Evolutionary conservation across 2,113 vertebrate species (phyloP), one percentile per base, ranked within the genome.

Genomic region (Bolborhynchus lineola): DNA sequence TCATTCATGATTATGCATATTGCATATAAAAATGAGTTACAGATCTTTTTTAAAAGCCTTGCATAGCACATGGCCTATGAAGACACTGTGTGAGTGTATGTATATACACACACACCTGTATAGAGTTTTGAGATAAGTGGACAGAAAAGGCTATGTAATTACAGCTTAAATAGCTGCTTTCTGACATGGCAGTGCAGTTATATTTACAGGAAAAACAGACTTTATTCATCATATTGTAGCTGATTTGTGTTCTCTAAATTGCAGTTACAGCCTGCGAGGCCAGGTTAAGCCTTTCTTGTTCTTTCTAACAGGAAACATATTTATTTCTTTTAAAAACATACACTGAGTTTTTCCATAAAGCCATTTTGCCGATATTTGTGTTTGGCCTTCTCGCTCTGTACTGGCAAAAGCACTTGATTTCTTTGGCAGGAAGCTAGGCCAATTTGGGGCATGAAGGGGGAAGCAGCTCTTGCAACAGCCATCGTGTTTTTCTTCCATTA

Each of bases 311-410:
- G 57, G 77, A 95, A 95, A 72, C 13, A 12, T 17, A 31, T 4
- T 88, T 4, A 81, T 79, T 91, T 88, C 9, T 90, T 68, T 83
- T 67, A 28, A 88, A 96, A 94, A 82, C 55, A 50, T 2, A 39
- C 68, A 17, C 71, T 83, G 78, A 90, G n/a, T 17, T 97, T 95
- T 96, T 93, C 85, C 95, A 75, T 90, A 60, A 94, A 94, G 72
- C 62, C 80, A 37, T 85, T 82, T 82, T 91, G 41, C 86, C 86
- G 49, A 89, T 85, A 65, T 49, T 81, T 69, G 47, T 53, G 15
- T 92, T 90, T 94, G 88, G 80, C 91, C 80, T 79, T 86, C 65
- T 91, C 4, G 1, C 26, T 89, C 55, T 16, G 26, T 82, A 5
- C 84, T 94, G 82, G 90, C 93, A 80, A 69, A 91, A 92, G 28